Evolutionary conservation across 1,140 invertebrate genomes (phyloP).

Genomic region (Eufriesea mexicana): DNA sequence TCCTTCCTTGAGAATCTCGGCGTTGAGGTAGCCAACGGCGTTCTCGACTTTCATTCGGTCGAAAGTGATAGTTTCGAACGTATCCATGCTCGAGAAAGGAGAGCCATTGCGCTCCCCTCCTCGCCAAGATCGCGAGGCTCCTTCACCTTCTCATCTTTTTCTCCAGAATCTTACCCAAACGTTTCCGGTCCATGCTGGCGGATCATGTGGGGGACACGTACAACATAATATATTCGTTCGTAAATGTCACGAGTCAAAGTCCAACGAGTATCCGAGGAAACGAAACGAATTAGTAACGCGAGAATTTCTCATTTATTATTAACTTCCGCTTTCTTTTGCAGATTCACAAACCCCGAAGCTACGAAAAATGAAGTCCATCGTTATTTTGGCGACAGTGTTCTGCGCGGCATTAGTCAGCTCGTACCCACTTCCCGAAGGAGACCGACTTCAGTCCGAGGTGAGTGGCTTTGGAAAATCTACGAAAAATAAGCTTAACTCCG

Average conservation of each 20-base stretch:
- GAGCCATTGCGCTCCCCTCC: constrained; percentile 63
- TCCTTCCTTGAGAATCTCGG: constrained; percentile 28
- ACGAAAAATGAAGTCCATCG: constrained; percentile 73
- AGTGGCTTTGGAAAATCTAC: constrained; percentile 35
- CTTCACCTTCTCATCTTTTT: constrained; percentile 55
- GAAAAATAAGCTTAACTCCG: neutral
- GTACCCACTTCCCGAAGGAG: constrained; percentile 71
- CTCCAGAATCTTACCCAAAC: constrained; percentile 51
- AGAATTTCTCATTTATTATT: too few relatives aligned
- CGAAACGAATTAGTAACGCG: too few relatives aligned
- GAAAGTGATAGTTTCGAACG: constrained; percentile 80
- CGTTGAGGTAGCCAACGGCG: constrained; percentile 58
- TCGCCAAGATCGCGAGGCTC: constrained; percentile 35
- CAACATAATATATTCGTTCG: neutral
- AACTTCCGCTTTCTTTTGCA: constrained; percentile 35
- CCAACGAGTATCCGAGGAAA: too few relatives aligned
- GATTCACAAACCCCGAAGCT: constrained; percentile 2
- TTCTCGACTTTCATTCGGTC: constrained; percentile 80
- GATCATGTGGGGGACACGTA: neutral
- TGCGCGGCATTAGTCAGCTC: constrained; percentile 73
- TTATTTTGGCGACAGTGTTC: constrained; percentile 68
- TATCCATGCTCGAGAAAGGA: constrained; percentile 78
- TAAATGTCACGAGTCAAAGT: neutral
- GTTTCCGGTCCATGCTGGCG: constrained; percentile 40
- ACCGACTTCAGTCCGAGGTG: constrained; percentile 75